phyloP scores from a whole-genome alignment of 2,113 vertebrate species.

The Hemiprocne comata region DNA sequence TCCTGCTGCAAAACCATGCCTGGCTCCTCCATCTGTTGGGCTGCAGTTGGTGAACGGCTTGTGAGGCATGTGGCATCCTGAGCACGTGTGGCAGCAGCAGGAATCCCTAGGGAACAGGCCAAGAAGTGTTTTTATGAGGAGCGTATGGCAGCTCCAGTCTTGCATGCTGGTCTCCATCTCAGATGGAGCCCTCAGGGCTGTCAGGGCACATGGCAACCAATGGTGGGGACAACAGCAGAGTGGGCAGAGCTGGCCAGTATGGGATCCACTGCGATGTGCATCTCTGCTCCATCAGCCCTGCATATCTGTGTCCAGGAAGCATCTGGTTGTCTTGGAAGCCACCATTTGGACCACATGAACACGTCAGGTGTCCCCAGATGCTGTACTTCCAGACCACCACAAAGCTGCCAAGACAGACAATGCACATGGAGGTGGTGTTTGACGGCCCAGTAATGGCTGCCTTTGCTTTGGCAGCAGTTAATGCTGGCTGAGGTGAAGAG shows the following conservation, averaged over 20 bases:
- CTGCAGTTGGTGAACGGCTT: conserved; percentile 43
- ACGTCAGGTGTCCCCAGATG: not conserved
- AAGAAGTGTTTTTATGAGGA: conserved; percentile 22
- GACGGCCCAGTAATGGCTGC: not conserved
- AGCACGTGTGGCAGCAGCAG: conserved; percentile 7
- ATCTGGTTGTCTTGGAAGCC: not conserved
- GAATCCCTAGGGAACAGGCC: not conserved
- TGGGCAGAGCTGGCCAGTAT: not conserved
- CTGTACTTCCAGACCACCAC: not conserved
- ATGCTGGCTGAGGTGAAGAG: not conserved
- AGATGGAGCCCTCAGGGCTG: not conserved
- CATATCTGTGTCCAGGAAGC: not conserved
- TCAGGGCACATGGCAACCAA: fast-evolving
- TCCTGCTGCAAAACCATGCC: not conserved
- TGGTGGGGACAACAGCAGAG: fast-evolving
- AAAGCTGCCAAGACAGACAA: not conserved
- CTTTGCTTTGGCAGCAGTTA: not conserved
- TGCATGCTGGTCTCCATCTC: not conserved
- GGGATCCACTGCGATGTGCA: fast-evolving
- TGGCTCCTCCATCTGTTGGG: conserved; percentile 45
- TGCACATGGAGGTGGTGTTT: fast-evolving
- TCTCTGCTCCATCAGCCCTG: not conserved
- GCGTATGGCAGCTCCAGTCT: conserved; percentile 20
- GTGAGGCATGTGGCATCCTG: conserved; percentile 37
- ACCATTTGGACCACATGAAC: not conserved